Evolutionary conservation across 2,113 vertebrate species (phyloP).

Genomic region (Gnathonemus echidnorhynchus): DNA sequence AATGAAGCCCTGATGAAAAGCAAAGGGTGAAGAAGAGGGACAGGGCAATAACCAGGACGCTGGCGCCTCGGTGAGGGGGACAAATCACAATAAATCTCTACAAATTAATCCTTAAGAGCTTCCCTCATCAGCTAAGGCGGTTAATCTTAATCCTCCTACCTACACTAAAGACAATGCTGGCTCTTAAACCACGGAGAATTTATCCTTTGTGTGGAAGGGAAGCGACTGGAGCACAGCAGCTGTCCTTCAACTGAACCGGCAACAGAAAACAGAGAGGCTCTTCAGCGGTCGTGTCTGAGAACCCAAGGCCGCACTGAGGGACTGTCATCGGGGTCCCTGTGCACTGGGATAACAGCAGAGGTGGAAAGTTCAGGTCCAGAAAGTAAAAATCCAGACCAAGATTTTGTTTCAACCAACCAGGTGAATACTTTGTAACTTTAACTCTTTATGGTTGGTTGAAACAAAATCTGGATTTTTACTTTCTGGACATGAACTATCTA

Average conservation of each 20-base stretch:
- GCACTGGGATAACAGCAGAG: not conserved
- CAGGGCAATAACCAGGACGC: slow-evolving; percentile 9
- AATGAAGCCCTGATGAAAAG: slow-evolving; percentile 41
- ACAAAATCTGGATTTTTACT: not conserved
- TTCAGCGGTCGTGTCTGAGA: not conserved
- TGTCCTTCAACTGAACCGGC: not conserved
- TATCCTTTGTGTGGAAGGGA: not conserved
- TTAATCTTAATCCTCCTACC: slow-evolving; percentile 6
- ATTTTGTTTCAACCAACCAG: not conserved
- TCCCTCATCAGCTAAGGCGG: slow-evolving; percentile 3
- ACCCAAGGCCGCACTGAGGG: not conserved
- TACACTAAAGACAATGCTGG: not conserved
- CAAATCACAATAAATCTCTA: slow-evolving; percentile 29
- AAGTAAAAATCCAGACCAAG: not conserved
- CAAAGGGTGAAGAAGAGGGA: slow-evolving; percentile 21
- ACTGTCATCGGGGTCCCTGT: not conserved
- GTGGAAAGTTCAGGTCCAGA: not conserved
- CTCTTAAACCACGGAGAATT: not conserved
- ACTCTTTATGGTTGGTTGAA: not conserved
- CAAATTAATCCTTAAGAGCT: slow-evolving; percentile 27
- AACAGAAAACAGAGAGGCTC: not conserved
- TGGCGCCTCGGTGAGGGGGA: slow-evolving; percentile 10
- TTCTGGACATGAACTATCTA: not conserved
- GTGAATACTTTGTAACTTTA: not conserved
- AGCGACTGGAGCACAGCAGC: not conserved